Percentiles rank a stretch among this genome's conserved stretches.
Evolutionary conservation across 2,888 invertebrate genomes (phyloP).

Genomic region (Drosophila siamana): DNA sequence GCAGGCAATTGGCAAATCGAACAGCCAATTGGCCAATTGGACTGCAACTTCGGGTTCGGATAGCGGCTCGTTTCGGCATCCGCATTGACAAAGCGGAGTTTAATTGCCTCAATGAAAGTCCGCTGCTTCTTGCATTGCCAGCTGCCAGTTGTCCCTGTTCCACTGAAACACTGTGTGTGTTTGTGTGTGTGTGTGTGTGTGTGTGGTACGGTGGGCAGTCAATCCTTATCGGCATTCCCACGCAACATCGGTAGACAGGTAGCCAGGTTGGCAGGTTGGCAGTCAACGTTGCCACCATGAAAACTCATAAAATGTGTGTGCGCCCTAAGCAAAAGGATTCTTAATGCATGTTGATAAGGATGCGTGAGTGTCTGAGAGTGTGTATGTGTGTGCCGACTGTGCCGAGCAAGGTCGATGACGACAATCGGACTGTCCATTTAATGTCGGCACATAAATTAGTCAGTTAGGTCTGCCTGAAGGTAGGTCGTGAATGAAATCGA

Average conservation of each 20-base stretch:
- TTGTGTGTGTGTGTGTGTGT: background rate
- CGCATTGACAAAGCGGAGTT: slow-evolving; percentile 77
- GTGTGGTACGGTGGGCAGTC: slow-evolving; percentile 17
- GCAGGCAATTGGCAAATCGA: slow-evolving; percentile 63
- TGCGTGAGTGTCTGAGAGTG: slow-evolving; percentile 7
- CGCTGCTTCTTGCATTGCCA: slow-evolving; percentile 27
- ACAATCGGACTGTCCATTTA: slow-evolving; percentile 47
- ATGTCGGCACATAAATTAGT: slow-evolving; percentile 73
- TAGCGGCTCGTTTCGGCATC: slow-evolving; percentile 63
- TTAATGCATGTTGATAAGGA: slow-evolving; percentile 69
- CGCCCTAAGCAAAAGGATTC: slow-evolving; percentile 61
- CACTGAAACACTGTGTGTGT: too few relatives aligned
- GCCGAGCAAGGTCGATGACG: slow-evolving; percentile 10
- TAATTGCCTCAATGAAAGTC: slow-evolving; percentile 63
- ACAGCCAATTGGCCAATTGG: slow-evolving; percentile 69
- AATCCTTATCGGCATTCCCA: slow-evolving; percentile 66
- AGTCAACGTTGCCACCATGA: slow-evolving; percentile 62
- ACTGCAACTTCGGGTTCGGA: slow-evolving; percentile 49
- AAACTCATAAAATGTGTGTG: slow-evolving; percentile 54
- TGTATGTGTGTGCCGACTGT: slow-evolving; percentile 12
- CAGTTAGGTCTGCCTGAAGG: slow-evolving; percentile 31
- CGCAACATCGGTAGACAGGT: slow-evolving; percentile 65
- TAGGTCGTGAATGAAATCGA: slow-evolving; percentile 75
- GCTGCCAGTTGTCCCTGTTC: slow-evolving; percentile 24
- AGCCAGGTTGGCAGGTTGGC: slow-evolving; percentile 13